Conservation (phyloP, 2,113 vertebrate species). For the Crotophaga sulcirostris region DNA sequence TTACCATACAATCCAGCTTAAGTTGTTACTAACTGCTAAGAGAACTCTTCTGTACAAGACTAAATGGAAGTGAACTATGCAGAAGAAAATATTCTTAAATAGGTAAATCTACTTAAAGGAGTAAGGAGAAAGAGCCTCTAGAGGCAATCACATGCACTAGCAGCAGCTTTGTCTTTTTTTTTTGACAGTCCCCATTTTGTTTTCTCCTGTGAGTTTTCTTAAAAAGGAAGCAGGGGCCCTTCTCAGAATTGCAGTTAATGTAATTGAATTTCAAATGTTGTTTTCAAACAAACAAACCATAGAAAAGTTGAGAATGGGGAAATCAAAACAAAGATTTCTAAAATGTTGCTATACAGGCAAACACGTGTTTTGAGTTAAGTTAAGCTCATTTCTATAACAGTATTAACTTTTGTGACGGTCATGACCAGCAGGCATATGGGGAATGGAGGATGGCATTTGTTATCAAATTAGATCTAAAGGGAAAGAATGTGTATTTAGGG, state of each 20-base stretch:
- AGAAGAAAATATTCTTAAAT: background rate
- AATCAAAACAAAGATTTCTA: background rate
- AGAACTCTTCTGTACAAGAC: background rate
- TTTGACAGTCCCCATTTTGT: background rate
- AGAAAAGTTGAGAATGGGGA: background rate
- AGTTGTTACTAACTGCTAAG: background rate
- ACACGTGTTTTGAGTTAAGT: constrained; percentile 51
- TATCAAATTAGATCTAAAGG: constrained; percentile 38
- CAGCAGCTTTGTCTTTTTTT: background rate
- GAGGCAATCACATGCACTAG: background rate
- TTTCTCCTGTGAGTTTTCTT: background rate
- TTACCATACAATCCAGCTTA: background rate
- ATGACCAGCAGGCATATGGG: constrained; percentile 15
- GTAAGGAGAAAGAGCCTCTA: background rate
- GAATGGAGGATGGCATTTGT: background rate
- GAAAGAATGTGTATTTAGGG: background rate
- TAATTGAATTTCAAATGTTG: constrained; percentile 42
- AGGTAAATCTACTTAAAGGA: background rate
- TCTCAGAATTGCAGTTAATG: background rate
- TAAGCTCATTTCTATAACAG: constrained; percentile 52
- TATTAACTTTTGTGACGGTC: constrained; percentile 26
- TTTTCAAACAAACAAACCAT: constrained; percentile 41
- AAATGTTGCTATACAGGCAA: background rate
- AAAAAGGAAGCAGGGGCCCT: constrained; percentile 1
- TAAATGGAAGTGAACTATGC: background rate